These are phyloP conservation scores for Laothoe populi DNA, from an alignment of 2,888 invertebrate genomes.

Conservation along the genomic window DNA sequence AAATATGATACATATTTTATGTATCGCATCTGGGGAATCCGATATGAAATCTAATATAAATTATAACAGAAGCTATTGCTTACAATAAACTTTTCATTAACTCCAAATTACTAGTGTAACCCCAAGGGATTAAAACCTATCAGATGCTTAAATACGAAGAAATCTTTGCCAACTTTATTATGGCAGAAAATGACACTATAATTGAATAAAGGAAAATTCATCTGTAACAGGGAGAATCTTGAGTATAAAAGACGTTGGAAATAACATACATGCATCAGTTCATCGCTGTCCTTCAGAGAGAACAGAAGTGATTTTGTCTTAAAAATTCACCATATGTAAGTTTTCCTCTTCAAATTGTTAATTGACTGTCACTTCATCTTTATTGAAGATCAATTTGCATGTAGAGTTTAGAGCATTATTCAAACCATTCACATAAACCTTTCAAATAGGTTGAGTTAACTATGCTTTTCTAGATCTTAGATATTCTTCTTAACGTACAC, in stretches of 20 bases:
- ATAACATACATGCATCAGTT: constrained; percentile 2
- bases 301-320: background rate
- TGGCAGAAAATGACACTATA: constrained; percentile 22
- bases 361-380: background rate
- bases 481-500: too few species aligned
- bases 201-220: constrained; percentile 8
- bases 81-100: constrained; percentile 8
- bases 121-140: constrained; percentile 14
- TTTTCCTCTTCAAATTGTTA: background rate
- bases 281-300: background rate
- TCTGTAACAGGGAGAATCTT: background rate
- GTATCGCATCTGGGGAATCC: background rate
- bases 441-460: too few species aligned
- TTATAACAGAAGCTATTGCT: background rate
- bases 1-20: too few species aligned
- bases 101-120: background rate
- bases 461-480: too few species aligned
- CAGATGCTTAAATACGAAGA: background rate
- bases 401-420: background rate
- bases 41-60: background rate
- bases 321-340: background rate
- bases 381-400: background rate
- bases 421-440: too few species aligned
- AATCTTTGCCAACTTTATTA: constrained; percentile 18
- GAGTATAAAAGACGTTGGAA: constrained; percentile 19